Evolutionary conservation across 2,797 vertebrate genomes (phyloP).

Genomic region (Taeniopygia guttata): DNA sequence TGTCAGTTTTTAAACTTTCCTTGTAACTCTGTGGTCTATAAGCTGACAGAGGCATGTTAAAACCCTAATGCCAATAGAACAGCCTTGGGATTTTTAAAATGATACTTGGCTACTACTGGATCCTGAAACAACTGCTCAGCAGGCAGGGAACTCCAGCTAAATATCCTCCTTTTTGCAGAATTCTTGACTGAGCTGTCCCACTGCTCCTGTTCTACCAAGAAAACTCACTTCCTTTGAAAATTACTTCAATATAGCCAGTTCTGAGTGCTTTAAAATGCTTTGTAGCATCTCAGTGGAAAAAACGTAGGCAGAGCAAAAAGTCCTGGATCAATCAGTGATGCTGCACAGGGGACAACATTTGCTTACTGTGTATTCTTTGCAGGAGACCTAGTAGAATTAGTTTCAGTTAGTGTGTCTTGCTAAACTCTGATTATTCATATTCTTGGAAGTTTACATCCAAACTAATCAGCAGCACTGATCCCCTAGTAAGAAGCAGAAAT

Average conservation of each 20-base stretch:
- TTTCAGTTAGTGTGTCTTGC: background rate
- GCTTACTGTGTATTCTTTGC: background rate
- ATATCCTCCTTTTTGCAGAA: background rate
- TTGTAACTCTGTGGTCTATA: background rate
- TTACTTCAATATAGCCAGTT: background rate
- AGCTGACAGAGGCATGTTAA: background rate
- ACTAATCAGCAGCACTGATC: constrained; percentile 11
- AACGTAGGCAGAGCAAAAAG: background rate
- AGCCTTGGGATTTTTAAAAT: background rate
- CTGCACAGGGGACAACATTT: background rate
- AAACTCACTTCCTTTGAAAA: background rate
- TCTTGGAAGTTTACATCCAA: background rate
- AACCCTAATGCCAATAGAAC: background rate
- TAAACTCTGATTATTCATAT: constrained; percentile 3
- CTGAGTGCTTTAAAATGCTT: background rate
- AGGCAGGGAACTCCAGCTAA: background rate
- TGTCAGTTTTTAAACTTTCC: background rate
- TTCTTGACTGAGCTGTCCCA: background rate
- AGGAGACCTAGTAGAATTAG: constrained; percentile 12
- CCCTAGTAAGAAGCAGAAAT: constrained; percentile 1
- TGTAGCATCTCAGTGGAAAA: background rate
- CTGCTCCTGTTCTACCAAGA: background rate
- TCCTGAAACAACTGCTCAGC: background rate
- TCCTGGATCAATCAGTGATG: background rate
- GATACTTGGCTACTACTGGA: background rate